These are phyloP conservation scores for Diadema setosum DNA, from an alignment of 35 echinoderm and acorn worm genomes.

Conservation along the genomic window DNA sequence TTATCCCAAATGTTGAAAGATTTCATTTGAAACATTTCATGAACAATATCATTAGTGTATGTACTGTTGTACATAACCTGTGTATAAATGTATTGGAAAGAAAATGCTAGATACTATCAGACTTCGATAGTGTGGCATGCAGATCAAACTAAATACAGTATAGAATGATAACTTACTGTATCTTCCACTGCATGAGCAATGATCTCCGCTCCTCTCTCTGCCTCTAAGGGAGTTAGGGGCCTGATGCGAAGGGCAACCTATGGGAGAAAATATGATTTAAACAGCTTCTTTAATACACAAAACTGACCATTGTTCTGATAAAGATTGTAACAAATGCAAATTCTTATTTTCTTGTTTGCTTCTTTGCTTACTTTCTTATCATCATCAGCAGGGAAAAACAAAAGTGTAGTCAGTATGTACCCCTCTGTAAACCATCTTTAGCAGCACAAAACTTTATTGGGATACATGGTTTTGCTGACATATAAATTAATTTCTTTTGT, in stretches of 20 bases:
- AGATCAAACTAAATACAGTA: neutral
- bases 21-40: too few species aligned
- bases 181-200: conserved; percentile 65
- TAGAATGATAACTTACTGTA: conserved; percentile 45
- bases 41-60: too few species aligned
- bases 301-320: too few species aligned
- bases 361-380: neutral
- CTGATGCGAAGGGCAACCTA: conserved; percentile 70
- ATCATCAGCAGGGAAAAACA: neutral
- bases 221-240: conserved; percentile 43
- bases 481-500: too few species aligned
- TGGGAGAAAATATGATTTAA: too few species aligned
- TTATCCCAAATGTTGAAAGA: too few species aligned
- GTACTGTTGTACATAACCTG: too few species aligned
- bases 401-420: neutral
- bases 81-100: too few species aligned
- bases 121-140: neutral
- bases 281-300: too few species aligned
- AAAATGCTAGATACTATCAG: too few species aligned
- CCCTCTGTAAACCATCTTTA: neutral
- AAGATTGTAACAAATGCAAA: neutral
- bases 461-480: too few species aligned
- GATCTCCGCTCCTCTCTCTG: conserved; percentile 3
- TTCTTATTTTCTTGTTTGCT: neutral
- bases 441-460: too few species aligned